These are phyloP conservation scores for Ptychodera flava DNA, from an alignment of 35 echinoderm and acorn worm species.

Conservation along the genomic window DNA sequence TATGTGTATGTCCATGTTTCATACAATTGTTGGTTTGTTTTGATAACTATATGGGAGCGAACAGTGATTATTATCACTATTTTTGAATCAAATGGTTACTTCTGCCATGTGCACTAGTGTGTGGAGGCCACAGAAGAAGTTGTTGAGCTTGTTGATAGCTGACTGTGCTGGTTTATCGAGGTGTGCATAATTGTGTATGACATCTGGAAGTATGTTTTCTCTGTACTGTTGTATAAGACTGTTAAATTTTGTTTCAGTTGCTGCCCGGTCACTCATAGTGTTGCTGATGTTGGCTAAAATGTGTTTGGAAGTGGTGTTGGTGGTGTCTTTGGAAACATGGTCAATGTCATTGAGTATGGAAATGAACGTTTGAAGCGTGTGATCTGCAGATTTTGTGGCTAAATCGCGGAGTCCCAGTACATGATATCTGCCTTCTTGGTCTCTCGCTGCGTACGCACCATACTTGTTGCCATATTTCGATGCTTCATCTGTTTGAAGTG, in stretches of 20 bases:
- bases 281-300: conserved; percentile 26
- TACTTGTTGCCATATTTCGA: conserved; percentile 37
- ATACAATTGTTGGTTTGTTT: too few species aligned
- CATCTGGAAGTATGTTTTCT: conserved; percentile 15
- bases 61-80: too few species aligned
- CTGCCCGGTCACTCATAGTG: conserved; percentile 44
- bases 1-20: too few species aligned
- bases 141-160: too few species aligned
- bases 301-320: too few species aligned
- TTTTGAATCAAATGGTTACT: too few species aligned
- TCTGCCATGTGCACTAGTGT: too few species aligned
- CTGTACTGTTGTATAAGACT: conserved; percentile 12
- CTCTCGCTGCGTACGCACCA: conserved; percentile 10
- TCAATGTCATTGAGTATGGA: conserved; percentile 20
- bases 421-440: conserved; percentile 7
- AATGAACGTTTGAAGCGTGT: conserved; percentile 26
- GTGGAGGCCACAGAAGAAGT: too few species aligned
- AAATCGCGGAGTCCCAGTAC: conserved; percentile 14
- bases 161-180: conserved; percentile 14
- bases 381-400: conserved; percentile 23
- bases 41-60: too few species aligned
- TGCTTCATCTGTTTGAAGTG: too few species aligned
- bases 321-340: too few species aligned
- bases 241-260: conserved; percentile 32
- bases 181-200: conserved; percentile 3